A percentile compares a stretch with the other conserved stretches of the same genome.
Evolutionary conservation across 2,113 vertebrate genomes (phyloP).

Genomic region (Daubentonia madagascariensis): DNA sequence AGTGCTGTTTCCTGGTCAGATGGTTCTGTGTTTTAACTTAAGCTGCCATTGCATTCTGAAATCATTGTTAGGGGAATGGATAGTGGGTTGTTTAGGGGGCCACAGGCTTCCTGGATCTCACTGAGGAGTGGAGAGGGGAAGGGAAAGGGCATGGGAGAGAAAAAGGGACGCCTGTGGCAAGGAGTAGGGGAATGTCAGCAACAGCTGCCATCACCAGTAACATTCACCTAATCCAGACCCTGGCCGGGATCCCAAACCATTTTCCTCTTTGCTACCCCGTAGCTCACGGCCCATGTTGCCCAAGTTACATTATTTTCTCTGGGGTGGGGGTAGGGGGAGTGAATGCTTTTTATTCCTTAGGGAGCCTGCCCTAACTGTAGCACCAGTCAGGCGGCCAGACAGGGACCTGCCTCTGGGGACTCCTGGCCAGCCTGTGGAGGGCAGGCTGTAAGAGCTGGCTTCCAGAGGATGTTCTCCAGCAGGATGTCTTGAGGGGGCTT

Average conservation of each 20-base stretch:
- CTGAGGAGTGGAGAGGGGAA: neutral
- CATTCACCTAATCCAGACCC: neutral
- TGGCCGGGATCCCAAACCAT: neutral
- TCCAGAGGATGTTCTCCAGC: neutral
- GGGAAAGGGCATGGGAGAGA: neutral
- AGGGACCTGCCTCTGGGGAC: neutral
- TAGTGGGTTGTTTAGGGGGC: neutral
- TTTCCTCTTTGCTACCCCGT: neutral
- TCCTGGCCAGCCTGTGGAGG: neutral
- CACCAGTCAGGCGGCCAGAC: no score
- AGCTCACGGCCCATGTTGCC: fast-evolving
- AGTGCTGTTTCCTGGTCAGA: neutral
- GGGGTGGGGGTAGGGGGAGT: fast-evolving
- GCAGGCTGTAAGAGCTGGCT: neutral
- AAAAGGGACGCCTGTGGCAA: fast-evolving
- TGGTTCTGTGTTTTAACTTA: neutral
- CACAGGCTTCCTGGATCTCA: neutral
- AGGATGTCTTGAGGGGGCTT: neutral
- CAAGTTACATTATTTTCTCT: neutral
- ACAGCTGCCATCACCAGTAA: neutral
- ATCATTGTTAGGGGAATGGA: neutral
- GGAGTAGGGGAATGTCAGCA: neutral
- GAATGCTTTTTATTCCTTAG: neutral
- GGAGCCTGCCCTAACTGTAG: neutral
- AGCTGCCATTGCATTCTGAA: neutral